Percentiles rank a stretch among this genome's conserved stretches.
Evolutionary conservation across 2,888 invertebrate species (phyloP).

Genomic region (Eucera pruinosa): DNA sequence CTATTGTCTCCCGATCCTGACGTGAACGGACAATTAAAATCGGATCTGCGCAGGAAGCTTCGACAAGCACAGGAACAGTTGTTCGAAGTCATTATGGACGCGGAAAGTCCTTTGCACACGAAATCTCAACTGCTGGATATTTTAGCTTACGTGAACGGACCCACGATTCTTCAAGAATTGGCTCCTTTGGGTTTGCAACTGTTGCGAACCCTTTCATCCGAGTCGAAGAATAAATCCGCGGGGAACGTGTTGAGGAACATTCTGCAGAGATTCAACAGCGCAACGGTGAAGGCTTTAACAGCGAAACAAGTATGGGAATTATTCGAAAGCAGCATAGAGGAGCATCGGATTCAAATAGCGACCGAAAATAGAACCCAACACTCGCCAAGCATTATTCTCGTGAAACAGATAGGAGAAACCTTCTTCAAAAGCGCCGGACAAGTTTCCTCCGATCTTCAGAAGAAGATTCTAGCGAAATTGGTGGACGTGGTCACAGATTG

Average conservation of each 20-base stretch:
- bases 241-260: slow-evolving; percentile 86
- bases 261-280: slow-evolving; percentile 86
- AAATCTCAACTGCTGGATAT: slow-evolving; percentile 85
- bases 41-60: slow-evolving; percentile 66
- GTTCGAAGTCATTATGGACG: slow-evolving; percentile 81
- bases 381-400: slow-evolving; percentile 85
- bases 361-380: slow-evolving; percentile 82
- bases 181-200: slow-evolving; percentile 76
- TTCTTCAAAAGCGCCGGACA: slow-evolving; percentile 83
- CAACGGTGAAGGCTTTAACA: slow-evolving; percentile 84
- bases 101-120: slow-evolving; percentile 84
- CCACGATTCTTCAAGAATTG: slow-evolving; percentile 84
- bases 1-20: slow-evolving; percentile 86
- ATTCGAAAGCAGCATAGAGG: slow-evolving; percentile 86
- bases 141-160: slow-evolving; percentile 84
- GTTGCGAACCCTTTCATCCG: slow-evolving; percentile 77
- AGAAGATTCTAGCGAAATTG: slow-evolving; percentile 75
- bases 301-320: slow-evolving; percentile 86
- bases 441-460: slow-evolving; percentile 66
- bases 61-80: slow-evolving; percentile 72
- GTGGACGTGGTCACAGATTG: slow-evolving; percentile 80
- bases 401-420: slow-evolving; percentile 86
- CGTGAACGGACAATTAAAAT: slow-evolving; percentile 76
- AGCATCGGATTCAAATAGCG: slow-evolving; percentile 84
- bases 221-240: slow-evolving; percentile 77